A percentile compares a stretch with the other conserved stretches of the same genome.
phyloP scores from a whole-genome alignment of 2,113 vertebrate genomes.

The Gasterosteus nipponicus region DNA sequence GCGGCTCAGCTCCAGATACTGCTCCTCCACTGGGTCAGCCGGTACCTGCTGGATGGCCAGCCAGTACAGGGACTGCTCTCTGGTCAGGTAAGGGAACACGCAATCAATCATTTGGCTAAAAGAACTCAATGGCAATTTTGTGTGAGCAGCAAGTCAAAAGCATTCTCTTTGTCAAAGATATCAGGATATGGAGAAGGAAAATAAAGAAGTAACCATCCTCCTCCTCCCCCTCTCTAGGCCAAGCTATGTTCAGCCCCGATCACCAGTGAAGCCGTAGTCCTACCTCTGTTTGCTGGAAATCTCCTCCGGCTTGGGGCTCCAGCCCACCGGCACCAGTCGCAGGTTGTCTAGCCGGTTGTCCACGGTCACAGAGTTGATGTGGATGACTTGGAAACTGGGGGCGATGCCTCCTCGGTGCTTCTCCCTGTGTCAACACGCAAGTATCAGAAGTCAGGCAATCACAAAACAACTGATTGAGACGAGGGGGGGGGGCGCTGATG shows the following conservation, averaged over 20 bases:
- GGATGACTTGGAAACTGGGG: conserved; percentile 95
- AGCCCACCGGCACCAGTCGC: conserved; percentile 91
- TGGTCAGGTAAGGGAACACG: conserved; percentile 50
- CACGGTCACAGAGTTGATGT: conserved; percentile 95
- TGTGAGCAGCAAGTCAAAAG: not conserved
- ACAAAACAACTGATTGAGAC: not conserved
- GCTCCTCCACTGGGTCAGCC: conserved; percentile 96
- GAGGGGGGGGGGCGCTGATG: not conserved
- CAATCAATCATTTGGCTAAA: not conserved
- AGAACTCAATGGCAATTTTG: not conserved
- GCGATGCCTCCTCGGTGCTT: conserved; percentile 96
- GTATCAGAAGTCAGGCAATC: not conserved
- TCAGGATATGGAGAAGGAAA: not conserved
- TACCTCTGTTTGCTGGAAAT: conserved; percentile 97
- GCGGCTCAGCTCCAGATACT: conserved; percentile 94
- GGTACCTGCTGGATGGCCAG: conserved; percentile 98
- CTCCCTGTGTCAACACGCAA: conserved; percentile 84
- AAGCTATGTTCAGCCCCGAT: not conserved
- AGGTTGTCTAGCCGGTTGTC: conserved; percentile 98
- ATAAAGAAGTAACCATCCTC: not conserved
- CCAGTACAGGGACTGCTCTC: conserved; percentile 99
- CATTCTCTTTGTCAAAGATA: not conserved
- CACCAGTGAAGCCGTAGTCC: not conserved
- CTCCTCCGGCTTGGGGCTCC: conserved; percentile 94
- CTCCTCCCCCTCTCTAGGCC: not conserved